Evolutionary conservation across 37 sponge, comb jelly and placozoan species (phyloP), one percentile per base, ranked within the genome.

Genomic region (Theonella swinhoei): DNA sequence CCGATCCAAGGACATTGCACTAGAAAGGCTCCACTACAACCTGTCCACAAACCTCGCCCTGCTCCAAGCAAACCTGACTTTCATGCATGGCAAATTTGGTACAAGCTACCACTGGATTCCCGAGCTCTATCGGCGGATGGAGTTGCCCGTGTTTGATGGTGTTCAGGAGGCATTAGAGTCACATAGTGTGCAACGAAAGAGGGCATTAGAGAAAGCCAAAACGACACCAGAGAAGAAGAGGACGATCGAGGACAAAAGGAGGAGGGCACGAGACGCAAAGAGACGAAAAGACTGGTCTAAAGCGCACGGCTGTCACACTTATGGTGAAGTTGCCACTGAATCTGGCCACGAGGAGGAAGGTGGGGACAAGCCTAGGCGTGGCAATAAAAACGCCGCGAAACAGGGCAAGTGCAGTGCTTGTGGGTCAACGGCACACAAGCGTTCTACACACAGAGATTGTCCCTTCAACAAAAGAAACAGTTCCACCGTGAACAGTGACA

Each of bases 21-120:
- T 83, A 23, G 43, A 61, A 25, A 30, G 84, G 63, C 67, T 83
- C 4, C 84, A 83, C 74, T 40, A 64, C 42, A 4, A 73, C 0
- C 29, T 62, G 1, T 74, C 75, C 58, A 83, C 83, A 4, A 62
- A 83, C 30, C n/a, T 83, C 62, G 83, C 39, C 11, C 42, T 83
- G 2, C 38, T 72, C 2, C 83, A 83, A 60, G 4, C 72, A 23
- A 73, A 73, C 30, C 5, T 83, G 75, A 83, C 74, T 9, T 83
- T 39, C 42, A 38, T 83, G 32, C 4, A 25, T n/a, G 24, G 20
- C 5, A 34, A 63, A 26, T 7, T 41, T 22, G 84, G 84, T 8
- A 23, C 36, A 26, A 5, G 59, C 4, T 83, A 83, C 33, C 76
- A 83, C 58, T 83, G 84, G 84, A 32, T 75, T 4, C 31, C 64